Evolutionary conservation across 1,140 invertebrate genomes (phyloP).

Genomic region (Saccostrea echinata): DNA sequence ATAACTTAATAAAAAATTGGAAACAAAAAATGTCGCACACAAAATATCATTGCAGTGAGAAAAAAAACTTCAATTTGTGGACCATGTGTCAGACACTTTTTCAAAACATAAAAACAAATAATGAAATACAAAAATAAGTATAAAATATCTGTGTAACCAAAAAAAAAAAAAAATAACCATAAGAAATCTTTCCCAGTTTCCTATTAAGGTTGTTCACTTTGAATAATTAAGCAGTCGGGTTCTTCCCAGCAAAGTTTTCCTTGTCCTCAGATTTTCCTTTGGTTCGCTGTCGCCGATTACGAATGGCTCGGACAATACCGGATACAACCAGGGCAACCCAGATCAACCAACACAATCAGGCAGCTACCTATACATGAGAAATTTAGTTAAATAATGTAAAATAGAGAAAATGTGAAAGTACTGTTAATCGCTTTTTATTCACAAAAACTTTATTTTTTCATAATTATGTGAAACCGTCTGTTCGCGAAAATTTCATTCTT

Average conservation of each 20-base stretch:
- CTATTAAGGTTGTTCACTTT: not conserved
- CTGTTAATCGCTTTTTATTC: too few species aligned
- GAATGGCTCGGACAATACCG: slow-evolving; percentile 51
- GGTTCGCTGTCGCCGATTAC: slow-evolving; percentile 49
- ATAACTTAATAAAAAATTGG: not conserved
- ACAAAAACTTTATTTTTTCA: too few species aligned
- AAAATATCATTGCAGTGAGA: not conserved
- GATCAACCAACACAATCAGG: slow-evolving; percentile 51
- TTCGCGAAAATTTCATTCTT: too few species aligned
- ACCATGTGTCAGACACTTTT: not conserved
- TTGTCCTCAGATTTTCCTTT: slow-evolving; percentile 40
- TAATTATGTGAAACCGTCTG: too few species aligned
- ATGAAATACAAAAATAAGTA: not conserved
- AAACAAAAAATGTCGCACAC: not conserved
- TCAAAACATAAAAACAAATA: not conserved
- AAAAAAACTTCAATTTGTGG: not conserved
- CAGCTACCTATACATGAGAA: slow-evolving; percentile 36
- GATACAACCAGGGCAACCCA: slow-evolving; percentile 50
- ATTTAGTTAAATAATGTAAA: too few species aligned
- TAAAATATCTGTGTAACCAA: not conserved
- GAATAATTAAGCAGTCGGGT: slow-evolving; percentile 40
- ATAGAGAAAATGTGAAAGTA: too few species aligned
- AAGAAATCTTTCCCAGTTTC: not conserved
- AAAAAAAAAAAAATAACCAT: too few species aligned
- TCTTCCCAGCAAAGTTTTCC: slow-evolving; percentile 33